Base-by-base conservation (phyloP, 2,888 invertebrate species). In the Gastrophysa polygoni region DNA sequence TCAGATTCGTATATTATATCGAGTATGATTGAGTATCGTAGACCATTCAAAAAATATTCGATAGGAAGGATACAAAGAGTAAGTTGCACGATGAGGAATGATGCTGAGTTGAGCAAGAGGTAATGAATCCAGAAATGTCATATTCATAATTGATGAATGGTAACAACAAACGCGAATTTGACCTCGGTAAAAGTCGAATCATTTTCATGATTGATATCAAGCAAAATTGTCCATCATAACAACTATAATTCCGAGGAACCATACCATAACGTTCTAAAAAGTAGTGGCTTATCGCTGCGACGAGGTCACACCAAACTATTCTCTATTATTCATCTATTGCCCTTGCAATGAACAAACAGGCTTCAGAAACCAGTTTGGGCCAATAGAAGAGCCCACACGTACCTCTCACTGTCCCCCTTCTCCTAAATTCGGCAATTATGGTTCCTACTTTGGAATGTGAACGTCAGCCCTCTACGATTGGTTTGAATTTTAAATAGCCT, bases 251-350 rank as follows among this genome's bases (percentile, higher is more conserved):
- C 28, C 54, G 43, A 54, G 54, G 54, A 54, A 54, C 43, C 54
- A 24, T 54, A 43, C n/a, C n/a, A 16, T 16, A 21, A 21, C 2
- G 29, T 7, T 43, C 28, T 10, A 20, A 18, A 46, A 54, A 60
- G 58, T 55, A 64, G 64, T 63, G 63, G 64, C 64, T 66, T 63
- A 69, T 68, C 66, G 62, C 58, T 16, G 51, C 62, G n/a, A n/a
- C 61, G 66, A 66, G 66, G 64, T 70, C 63, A 67, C n/a, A 59
- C 66, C 46, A 69, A 67, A 69, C 69, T 69, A 72, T n/a, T n/a
- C n/a, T n/a, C n/a, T n/a, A n/a, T n/a, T n/a, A n/a, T 72, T 72
- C 71, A 66, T 70, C 71, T 71, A 71, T 71, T 68, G 64, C n/a
- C n/a, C n/a, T n/a, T 59, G 32, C 44, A 28, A 43, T 21, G 3